Conservation (phyloP, 1,140 invertebrate species). For the Harpegnathos saltator region DNA sequence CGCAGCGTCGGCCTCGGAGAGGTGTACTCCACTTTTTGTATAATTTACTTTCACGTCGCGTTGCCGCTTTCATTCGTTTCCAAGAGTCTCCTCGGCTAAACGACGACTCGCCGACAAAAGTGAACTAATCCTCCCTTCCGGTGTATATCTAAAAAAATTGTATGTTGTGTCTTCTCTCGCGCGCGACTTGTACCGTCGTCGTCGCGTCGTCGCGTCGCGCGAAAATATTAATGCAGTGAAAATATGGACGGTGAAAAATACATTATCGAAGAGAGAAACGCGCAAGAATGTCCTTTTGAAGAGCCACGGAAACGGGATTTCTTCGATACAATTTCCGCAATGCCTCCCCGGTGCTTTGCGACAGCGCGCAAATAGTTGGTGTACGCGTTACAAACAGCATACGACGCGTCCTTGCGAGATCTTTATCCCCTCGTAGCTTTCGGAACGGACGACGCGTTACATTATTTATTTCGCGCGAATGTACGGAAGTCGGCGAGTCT, state of each 20-base stretch:
- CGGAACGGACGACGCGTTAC: conserved; percentile 38
- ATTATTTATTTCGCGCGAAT: conserved; percentile 41
- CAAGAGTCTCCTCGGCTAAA: conserved; percentile 26
- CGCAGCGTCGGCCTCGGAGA: conserved; percentile 28
- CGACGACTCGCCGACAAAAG: conserved; percentile 36
- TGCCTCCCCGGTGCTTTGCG: not conserved
- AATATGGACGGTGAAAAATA: conserved; percentile 9
- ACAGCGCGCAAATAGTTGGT: not conserved
- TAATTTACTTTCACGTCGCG: conserved; percentile 72
- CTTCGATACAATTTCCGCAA: conserved; percentile 13
- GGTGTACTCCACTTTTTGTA: conserved; percentile 66
- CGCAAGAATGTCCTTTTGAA: not conserved
- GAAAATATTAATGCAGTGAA: conserved; percentile 46
- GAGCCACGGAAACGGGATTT: conserved; percentile 3
- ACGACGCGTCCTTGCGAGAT: not conserved
- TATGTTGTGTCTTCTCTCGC: not conserved
- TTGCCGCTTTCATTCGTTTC: conserved; percentile 68
- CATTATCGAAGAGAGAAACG: not conserved
- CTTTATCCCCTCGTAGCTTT: not conserved
- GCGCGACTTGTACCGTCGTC: not conserved
- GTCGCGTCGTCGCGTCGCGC: not conserved
- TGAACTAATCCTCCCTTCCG: conserved; percentile 38
- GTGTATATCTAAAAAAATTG: conserved; percentile 32
- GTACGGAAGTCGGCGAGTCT: conserved; percentile 11
- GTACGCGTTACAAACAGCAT: not conserved